These are phyloP conservation scores for Leiothrix lutea DNA, from an alignment of 2,113 vertebrate genomes.

Conservation along the genomic window DNA sequence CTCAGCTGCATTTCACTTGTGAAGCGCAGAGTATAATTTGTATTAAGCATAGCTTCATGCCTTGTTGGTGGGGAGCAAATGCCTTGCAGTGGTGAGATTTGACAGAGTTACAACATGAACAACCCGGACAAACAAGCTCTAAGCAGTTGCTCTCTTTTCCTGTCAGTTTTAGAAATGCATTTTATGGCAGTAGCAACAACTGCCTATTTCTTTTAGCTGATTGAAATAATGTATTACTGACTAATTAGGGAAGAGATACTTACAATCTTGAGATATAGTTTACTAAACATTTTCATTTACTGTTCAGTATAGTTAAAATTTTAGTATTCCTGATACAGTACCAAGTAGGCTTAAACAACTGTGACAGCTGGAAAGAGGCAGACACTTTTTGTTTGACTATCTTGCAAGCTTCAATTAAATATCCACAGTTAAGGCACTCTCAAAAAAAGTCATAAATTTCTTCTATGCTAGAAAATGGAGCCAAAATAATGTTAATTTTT, in stretches of 20 bases:
- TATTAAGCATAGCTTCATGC: not conserved
- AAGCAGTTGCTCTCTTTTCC: not conserved
- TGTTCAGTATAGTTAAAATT: constrained; percentile 11
- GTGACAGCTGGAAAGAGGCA: constrained; percentile 18
- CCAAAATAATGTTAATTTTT: not conserved
- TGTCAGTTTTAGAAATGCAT: not conserved
- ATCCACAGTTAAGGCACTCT: not conserved
- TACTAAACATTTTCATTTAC: not conserved
- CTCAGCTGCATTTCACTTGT: not conserved
- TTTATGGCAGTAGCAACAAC: not conserved
- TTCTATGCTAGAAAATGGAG: not conserved
- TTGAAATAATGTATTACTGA: not conserved
- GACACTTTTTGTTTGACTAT: not conserved
- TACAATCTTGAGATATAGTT: not conserved
- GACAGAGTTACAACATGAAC: not conserved
- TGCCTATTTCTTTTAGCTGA: not conserved
- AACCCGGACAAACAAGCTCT: not conserved
- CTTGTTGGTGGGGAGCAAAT: not conserved
- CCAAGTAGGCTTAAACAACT: constrained; percentile 18
- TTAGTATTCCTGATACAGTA: constrained; percentile 6
- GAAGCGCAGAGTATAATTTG: not conserved
- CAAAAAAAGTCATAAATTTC: not conserved
- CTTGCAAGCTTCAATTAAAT: constrained; percentile 23
- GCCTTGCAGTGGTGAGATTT: not conserved
- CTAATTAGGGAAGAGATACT: not conserved